phyloP scores from a whole-genome alignment of 2,797 vertebrate species.

The Coregonus suidteri region DNA sequence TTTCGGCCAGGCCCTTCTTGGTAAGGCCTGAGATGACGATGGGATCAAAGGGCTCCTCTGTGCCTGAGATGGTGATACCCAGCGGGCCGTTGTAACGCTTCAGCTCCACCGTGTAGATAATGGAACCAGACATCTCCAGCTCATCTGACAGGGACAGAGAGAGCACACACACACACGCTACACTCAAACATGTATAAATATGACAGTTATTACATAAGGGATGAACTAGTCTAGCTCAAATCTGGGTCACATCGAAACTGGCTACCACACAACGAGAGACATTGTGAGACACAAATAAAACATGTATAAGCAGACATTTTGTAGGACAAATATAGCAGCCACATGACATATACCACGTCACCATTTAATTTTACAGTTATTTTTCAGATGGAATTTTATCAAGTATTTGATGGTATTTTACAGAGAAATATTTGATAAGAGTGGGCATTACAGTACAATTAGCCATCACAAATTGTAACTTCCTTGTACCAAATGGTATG shows the following conservation, averaged over 20 bases:
- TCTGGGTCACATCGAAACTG: slow-evolving; percentile 16
- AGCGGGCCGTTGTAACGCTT: slow-evolving; percentile 93
- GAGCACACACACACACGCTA: background rate
- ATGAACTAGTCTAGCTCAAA: background rate
- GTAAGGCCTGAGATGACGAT: slow-evolving; percentile 96
- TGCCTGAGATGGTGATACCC: slow-evolving; percentile 98
- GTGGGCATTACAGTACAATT: background rate
- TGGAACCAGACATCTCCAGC: slow-evolving; percentile 91
- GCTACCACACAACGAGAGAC: background rate
- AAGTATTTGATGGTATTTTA: background rate
- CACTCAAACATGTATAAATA: background rate
- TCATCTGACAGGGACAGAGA: slow-evolving; percentile 78
- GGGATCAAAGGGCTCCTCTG: slow-evolving; percentile 97
- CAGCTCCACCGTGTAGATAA: slow-evolving; percentile 96
- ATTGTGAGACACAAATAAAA: slow-evolving; percentile 6
- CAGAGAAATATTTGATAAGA: background rate
- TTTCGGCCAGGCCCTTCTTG: slow-evolving; percentile 94
- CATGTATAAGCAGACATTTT: slow-evolving; percentile 8
- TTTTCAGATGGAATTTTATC: background rate
- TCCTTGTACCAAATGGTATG: background rate
- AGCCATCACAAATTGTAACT: background rate
- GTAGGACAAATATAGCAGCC: slow-evolving; percentile 16
- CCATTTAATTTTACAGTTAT: background rate
- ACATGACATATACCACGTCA: background rate
- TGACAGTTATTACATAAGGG: slow-evolving; percentile 11